Evolutionary conservation across 2,113 vertebrate species (phyloP).

Genomic region (Pelusios castaneus): DNA sequence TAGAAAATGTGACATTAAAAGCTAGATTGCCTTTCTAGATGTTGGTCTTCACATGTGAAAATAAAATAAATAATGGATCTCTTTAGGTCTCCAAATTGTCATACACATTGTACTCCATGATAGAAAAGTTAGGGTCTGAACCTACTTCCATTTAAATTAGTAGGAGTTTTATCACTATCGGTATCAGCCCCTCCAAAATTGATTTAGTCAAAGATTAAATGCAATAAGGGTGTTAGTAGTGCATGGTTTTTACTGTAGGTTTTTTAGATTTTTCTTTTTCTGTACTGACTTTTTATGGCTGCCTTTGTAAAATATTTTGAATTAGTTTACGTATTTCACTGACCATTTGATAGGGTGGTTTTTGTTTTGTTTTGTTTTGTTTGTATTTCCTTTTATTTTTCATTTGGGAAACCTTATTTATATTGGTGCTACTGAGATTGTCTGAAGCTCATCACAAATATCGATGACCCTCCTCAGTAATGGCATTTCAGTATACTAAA

Average conservation of each 20-base stretch:
- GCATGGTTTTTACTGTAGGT: neutral
- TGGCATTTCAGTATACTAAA: neutral
- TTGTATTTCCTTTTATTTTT: neutral
- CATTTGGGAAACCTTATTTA: neutral
- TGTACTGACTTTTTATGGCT: neutral
- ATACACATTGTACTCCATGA: too few relatives aligned
- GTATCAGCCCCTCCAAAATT: too few relatives aligned
- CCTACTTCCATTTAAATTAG: too few relatives aligned
- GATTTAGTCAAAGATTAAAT: too few relatives aligned
- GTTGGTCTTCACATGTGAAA: too few relatives aligned
- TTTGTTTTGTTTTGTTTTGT: neutral
- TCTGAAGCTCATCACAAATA: neutral
- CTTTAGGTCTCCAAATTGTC: too few relatives aligned
- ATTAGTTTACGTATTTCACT: neutral
- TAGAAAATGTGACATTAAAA: too few relatives aligned
- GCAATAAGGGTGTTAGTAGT: neutral
- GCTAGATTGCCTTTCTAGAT: too few relatives aligned
- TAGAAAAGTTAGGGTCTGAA: too few relatives aligned
- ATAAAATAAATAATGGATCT: too few relatives aligned
- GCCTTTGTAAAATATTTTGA: neutral
- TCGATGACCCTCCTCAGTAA: neutral
- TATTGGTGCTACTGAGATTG: neutral
- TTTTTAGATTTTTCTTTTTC: neutral
- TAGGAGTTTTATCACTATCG: too few relatives aligned
- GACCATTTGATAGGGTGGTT: fast-evolving